Conservation (phyloP, 2,888 invertebrate genomes). For the Cyaniris semiargus region DNA sequence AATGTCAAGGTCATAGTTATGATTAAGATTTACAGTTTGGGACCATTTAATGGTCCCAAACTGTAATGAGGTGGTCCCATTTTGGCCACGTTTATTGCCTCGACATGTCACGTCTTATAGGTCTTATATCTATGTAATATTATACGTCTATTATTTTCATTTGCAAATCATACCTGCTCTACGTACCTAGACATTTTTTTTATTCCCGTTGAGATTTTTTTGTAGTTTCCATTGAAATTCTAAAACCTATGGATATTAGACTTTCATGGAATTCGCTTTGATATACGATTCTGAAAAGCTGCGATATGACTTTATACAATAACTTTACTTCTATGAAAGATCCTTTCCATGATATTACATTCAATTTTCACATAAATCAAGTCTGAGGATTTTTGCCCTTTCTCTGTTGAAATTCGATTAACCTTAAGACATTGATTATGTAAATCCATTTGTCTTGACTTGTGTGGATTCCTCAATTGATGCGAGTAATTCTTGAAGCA, state of each 20-base stretch:
- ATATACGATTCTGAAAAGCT: not conserved
- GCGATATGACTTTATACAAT: conserved; percentile 9
- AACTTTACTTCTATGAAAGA: not conserved
- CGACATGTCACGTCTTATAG: too few relatives aligned
- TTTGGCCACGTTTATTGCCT: too few relatives aligned
- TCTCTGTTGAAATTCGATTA: conserved; percentile 3
- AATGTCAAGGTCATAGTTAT: too few relatives aligned
- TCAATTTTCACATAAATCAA: not conserved
- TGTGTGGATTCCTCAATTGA: conserved; percentile 39
- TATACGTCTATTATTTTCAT: too few relatives aligned
- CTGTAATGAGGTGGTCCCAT: too few relatives aligned
- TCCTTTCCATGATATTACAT: not conserved
- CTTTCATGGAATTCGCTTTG: not conserved
- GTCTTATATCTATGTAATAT: too few relatives aligned
- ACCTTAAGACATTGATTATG: conserved; percentile 23
- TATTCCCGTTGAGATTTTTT: not conserved
- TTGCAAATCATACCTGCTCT: too few relatives aligned
- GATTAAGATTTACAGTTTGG: too few relatives aligned
- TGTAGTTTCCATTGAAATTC: not conserved
- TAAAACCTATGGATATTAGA: not conserved
- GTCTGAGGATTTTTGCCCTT: not conserved
- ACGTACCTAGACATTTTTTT: not conserved
- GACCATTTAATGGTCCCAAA: too few relatives aligned
- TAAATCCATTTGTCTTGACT: conserved; percentile 21
- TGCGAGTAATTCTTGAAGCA: conserved; percentile 37